These are phyloP conservation scores for Podarcis cretensis DNA, from an alignment of 2,113 vertebrate species.

Conservation along the genomic window DNA sequence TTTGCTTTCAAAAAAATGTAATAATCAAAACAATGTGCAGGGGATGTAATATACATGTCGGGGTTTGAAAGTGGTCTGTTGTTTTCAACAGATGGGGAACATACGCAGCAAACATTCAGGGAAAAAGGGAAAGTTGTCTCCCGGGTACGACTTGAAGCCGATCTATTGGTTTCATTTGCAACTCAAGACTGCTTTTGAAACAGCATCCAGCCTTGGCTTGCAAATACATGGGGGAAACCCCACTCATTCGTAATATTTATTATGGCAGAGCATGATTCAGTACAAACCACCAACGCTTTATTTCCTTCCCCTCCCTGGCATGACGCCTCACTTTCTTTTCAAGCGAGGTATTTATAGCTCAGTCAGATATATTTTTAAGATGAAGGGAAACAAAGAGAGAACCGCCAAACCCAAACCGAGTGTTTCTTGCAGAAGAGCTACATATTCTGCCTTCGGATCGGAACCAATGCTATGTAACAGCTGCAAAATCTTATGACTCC, in stretches of 20 bases:
- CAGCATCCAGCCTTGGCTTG: constrained; percentile 33
- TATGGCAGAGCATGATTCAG: constrained; percentile 56
- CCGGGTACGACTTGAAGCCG: neutral
- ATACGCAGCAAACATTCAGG: neutral
- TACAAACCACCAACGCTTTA: constrained; percentile 35
- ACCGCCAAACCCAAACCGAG: constrained; percentile 44
- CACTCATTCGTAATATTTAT: constrained; percentile 44
- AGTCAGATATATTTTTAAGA: constrained; percentile 70
- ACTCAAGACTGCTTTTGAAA: neutral
- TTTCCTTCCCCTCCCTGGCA: constrained; percentile 6
- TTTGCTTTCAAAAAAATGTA: neutral
- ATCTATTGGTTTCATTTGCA: neutral
- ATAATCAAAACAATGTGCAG: neutral
- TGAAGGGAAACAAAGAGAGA: constrained; percentile 43
- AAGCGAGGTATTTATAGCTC: constrained; percentile 73
- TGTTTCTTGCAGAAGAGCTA: constrained; percentile 19
- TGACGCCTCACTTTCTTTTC: constrained; percentile 49
- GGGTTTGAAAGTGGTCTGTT: neutral
- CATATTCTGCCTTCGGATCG: neutral
- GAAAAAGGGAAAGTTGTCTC: neutral
- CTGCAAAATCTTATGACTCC: too few relatives aligned
- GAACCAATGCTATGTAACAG: too few relatives aligned
- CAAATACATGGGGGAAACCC: constrained; percentile 36
- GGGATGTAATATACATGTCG: neutral
- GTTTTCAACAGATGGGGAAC: neutral